These are phyloP conservation scores for Cettia cetti DNA, from an alignment of 2,113 vertebrate genomes.

Conservation along the genomic window DNA sequence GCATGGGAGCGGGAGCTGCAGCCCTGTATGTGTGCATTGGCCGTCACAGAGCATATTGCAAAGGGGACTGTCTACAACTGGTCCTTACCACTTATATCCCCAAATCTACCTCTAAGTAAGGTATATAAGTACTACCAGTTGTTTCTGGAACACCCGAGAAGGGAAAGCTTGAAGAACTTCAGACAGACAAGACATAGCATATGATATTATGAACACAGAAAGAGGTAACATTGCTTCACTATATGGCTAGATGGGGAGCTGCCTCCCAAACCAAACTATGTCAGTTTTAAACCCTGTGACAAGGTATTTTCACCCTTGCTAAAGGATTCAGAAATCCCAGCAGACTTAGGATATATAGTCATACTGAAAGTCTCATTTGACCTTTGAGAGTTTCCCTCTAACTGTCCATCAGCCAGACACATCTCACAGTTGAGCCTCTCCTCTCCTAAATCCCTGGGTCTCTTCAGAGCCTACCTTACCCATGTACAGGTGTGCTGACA, in stretches of 20 bases:
- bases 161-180: neutral
- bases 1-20: neutral
- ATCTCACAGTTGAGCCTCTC: neutral
- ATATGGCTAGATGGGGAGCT: neutral
- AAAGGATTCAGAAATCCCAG: neutral
- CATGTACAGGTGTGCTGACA: neutral
- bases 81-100: neutral
- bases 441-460: neutral
- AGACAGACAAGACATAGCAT: neutral
- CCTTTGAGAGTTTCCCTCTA: neutral
- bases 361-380: neutral
- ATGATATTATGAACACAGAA: neutral
- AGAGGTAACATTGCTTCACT: neutral
- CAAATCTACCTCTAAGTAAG: neutral
- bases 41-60: rapidly evolving
- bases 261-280: neutral
- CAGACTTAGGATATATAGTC: neutral
- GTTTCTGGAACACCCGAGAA: neutral
- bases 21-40: rapidly evolving
- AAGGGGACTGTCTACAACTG: neutral
- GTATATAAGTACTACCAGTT: neutral
- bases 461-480: neutral
- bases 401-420: neutral
- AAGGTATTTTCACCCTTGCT: neutral
- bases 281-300: neutral